Evolutionary conservation across 2,113 vertebrate genomes (phyloP).

Genomic region (Mirounga angustirostris): DNA sequence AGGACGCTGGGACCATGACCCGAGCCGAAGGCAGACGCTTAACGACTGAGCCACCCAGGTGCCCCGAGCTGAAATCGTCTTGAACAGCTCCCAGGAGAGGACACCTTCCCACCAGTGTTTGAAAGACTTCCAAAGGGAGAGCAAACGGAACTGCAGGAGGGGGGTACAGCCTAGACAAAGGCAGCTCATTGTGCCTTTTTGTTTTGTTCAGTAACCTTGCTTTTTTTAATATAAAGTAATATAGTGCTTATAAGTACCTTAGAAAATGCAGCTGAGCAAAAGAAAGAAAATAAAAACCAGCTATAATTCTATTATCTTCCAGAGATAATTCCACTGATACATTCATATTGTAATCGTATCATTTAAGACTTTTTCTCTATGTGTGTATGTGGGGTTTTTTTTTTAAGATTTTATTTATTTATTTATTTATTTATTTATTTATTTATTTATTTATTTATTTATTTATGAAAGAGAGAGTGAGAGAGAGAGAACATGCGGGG

Average conservation of each 20-base stretch:
- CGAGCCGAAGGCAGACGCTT: too few species aligned
- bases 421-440: not conserved
- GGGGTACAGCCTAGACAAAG: fast-evolving
- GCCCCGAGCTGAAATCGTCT: not conserved
- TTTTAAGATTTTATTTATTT: not conserved
- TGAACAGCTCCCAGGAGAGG: not conserved
- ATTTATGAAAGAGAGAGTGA: not conserved
- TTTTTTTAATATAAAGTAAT: not conserved
- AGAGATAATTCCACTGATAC: not conserved
- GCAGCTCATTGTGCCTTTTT: too few species aligned
- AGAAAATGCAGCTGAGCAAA: not conserved
- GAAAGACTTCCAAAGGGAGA: not conserved
- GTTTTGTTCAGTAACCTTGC: too few species aligned
- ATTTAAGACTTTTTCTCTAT: not conserved
- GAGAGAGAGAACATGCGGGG: too few species aligned
- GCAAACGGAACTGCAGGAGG: not conserved
- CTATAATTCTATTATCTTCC: not conserved
- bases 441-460: not conserved
- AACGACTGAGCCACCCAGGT: too few species aligned
- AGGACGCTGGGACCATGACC: too few species aligned
- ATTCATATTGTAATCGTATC: not conserved
- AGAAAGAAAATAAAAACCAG: not conserved
- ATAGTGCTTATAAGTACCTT: not conserved
- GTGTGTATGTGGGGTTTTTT: fast-evolving
- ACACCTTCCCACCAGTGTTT: not conserved